These are phyloP conservation scores for Cephalopachus bancanus DNA, from an alignment of 2,797 vertebrate genomes.

Conservation along the genomic window DNA sequence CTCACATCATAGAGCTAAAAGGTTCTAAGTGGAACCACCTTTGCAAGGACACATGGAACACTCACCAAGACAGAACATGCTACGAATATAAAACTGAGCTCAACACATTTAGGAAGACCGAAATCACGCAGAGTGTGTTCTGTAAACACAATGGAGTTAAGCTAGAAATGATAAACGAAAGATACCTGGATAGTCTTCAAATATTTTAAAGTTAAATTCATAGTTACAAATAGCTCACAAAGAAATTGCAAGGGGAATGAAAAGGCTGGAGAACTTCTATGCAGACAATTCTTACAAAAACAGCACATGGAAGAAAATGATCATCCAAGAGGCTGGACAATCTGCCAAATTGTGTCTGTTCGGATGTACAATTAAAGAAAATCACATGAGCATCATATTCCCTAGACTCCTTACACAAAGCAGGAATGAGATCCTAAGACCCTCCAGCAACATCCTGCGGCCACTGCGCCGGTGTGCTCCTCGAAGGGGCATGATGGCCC, in stretches of 20 bases:
- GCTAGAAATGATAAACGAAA: not conserved
- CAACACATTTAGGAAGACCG: not conserved
- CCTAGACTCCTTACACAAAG: slow-evolving; percentile 32
- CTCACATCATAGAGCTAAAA: not conserved
- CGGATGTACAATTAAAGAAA: slow-evolving; percentile 33
- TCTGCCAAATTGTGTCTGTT: not conserved
- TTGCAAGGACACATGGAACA: not conserved
- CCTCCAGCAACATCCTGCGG: not conserved
- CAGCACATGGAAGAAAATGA: not conserved
- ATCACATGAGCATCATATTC: not conserved
- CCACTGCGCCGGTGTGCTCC: not conserved
- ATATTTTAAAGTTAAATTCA: not conserved
- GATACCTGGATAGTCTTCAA: not conserved
- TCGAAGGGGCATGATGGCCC: not conserved
- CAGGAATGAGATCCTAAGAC: slow-evolving; percentile 54
- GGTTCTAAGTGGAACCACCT: not conserved
- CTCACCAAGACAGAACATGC: not conserved
- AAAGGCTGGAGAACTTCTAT: not conserved
- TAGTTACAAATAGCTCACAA: not conserved
- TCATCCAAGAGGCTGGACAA: slow-evolving; percentile 28
- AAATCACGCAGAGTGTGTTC: not conserved
- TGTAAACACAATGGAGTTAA: not conserved
- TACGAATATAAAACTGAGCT: not conserved
- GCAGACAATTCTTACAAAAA: slow-evolving; percentile 55
- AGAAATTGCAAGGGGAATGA: not conserved